Evolutionary conservation across 2,797 vertebrate species (phyloP).

Genomic region (Salarias fasciatus): DNA sequence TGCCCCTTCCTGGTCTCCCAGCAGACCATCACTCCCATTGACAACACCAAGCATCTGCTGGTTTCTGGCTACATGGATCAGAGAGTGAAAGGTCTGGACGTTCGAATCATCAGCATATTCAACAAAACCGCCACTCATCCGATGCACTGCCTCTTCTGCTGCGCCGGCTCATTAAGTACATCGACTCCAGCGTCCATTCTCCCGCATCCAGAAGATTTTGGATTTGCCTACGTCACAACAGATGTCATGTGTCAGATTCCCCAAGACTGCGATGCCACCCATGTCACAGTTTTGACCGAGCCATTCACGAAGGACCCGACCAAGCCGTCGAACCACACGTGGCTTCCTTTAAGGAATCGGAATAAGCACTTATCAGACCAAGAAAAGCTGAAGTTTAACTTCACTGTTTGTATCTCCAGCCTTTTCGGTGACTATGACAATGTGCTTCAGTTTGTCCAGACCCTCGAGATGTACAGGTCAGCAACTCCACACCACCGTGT

Average conservation of each 20-base stretch:
- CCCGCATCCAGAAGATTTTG: slow-evolving; percentile 57
- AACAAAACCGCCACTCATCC: slow-evolving; percentile 43
- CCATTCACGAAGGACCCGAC: too few species aligned
- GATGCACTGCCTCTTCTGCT: slow-evolving; percentile 69
- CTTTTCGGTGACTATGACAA: slow-evolving; percentile 73
- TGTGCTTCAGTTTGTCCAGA: slow-evolving; percentile 75
- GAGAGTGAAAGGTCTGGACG: too few species aligned
- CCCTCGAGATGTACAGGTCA: slow-evolving; percentile 78
- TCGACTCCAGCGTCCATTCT: slow-evolving; percentile 23
- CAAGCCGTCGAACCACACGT: not conserved
- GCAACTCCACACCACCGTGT: slow-evolving; percentile 6
- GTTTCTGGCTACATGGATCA: too few species aligned
- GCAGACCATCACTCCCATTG: too few species aligned
- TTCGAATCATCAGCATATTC: slow-evolving; percentile 72
- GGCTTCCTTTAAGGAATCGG: slow-evolving; percentile 62
- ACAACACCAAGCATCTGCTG: too few species aligned
- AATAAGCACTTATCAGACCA: not conserved
- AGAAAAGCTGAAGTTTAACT: slow-evolving; percentile 40
- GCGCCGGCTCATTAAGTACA: too few species aligned
- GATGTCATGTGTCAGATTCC: slow-evolving; percentile 72
- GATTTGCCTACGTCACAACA: slow-evolving; percentile 66
- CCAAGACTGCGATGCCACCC: not conserved
- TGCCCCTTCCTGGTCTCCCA: too few species aligned
- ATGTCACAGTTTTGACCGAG: slow-evolving; percentile 46
- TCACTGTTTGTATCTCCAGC: slow-evolving; percentile 75